Conservation (phyloP, 2,113 vertebrate genomes). For the Antidorcas marsupialis region DNA sequence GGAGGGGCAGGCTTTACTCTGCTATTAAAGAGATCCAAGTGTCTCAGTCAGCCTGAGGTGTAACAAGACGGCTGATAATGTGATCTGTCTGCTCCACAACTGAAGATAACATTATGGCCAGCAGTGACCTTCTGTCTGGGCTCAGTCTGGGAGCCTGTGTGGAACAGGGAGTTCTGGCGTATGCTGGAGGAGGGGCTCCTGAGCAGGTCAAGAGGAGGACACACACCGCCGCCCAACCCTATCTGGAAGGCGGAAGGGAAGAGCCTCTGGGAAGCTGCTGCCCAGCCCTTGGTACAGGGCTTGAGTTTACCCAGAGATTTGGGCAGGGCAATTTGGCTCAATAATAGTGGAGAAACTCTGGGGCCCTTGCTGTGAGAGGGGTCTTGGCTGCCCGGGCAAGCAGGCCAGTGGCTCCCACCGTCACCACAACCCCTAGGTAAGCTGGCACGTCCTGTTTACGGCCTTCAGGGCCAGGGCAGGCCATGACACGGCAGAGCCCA, state of each 20-base stretch:
- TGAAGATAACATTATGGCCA: background rate
- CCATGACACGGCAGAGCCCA: background rate
- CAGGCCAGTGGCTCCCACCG: background rate
- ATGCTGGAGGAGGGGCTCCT: background rate
- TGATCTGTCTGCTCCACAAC: background rate
- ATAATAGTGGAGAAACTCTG: background rate
- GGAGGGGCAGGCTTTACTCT: background rate
- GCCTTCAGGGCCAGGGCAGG: background rate
- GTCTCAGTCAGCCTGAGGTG: background rate
- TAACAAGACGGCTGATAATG: background rate
- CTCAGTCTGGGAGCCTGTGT: background rate
- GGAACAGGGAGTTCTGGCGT: background rate
- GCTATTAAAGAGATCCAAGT: background rate
- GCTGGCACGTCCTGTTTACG: background rate
- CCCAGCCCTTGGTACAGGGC: background rate
- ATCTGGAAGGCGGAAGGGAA: background rate
- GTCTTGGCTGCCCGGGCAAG: background rate
- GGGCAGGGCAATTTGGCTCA: background rate
- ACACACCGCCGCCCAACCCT: background rate
- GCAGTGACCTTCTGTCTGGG: background rate
- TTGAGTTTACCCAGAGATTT: background rate
- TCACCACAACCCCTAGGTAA: background rate
- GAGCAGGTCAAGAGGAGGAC: background rate
- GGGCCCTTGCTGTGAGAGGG: background rate
- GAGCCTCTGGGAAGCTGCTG: background rate